Conservation (phyloP, 2,888 invertebrate genomes). For the Cheilosia vulpina region DNA sequence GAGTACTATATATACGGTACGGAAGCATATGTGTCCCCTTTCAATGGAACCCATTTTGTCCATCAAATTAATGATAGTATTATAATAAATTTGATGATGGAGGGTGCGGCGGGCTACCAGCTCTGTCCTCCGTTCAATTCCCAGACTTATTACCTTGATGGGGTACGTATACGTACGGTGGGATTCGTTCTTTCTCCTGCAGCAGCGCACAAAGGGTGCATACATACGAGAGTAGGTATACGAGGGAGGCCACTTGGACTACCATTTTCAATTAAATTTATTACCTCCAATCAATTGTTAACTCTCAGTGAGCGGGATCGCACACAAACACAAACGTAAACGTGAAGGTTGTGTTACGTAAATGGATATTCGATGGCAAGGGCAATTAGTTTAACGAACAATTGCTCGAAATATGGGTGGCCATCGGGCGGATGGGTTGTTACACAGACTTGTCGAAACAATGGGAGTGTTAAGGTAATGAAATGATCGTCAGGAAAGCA, state of each 20-base stretch:
- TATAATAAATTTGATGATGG: constrained; percentile 59
- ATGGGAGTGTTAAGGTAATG: constrained; percentile 40
- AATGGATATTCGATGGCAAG: constrained; percentile 16
- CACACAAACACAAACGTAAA: not conserved
- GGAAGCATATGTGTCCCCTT: constrained; percentile 37
- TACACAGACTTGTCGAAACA: constrained; percentile 11
- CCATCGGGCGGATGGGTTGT: not conserved
- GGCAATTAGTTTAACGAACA: constrained; percentile 56
- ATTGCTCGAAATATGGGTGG: constrained; percentile 6
- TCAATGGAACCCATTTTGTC: constrained; percentile 61
- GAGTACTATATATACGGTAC: not conserved
- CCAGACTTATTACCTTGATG: constrained; percentile 54
- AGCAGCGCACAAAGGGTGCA: constrained; percentile 33
- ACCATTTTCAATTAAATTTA: constrained; percentile 55
- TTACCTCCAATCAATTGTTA: constrained; percentile 56
- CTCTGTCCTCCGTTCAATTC: constrained; percentile 32
- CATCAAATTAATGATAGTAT: constrained; percentile 68
- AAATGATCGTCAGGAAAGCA: not conserved
- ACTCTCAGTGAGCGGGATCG: constrained; percentile 8
- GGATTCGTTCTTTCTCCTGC: constrained; percentile 5
- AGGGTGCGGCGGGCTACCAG: constrained; percentile 7
- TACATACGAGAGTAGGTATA: not conserved
- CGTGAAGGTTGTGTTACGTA: constrained; percentile 24
- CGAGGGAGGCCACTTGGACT: not conserved
- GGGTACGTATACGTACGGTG: not conserved